phyloP scores from a whole-genome alignment of 1,140 invertebrate species.

The Rhagoletis pomonella region DNA sequence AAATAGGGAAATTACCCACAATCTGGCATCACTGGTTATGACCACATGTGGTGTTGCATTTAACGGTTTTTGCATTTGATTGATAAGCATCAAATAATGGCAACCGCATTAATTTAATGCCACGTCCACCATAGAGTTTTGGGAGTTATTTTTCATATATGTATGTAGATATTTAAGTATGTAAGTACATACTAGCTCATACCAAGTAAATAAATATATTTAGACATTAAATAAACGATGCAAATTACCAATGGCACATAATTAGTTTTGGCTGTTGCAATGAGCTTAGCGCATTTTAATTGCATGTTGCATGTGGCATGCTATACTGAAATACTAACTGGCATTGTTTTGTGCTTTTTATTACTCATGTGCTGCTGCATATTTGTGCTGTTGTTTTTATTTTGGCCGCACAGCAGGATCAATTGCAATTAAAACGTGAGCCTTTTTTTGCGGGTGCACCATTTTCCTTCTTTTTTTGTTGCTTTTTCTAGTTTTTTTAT shows the following conservation, averaged over 20 bases:
- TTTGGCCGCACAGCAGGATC: background rate
- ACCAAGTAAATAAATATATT: background rate
- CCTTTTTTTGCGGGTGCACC: background rate
- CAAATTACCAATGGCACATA: constrained; percentile 34
- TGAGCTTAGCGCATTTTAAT: constrained; percentile 28
- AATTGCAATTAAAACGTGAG: constrained; percentile 34
- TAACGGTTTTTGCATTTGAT: constrained; percentile 33
- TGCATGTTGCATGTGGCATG: constrained; percentile 42
- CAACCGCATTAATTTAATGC: constrained; percentile 20
- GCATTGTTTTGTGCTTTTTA: background rate
- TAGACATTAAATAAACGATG: background rate
- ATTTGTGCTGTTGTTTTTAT: background rate
- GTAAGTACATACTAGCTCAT: background rate
- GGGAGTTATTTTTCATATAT: background rate
- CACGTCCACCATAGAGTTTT: background rate
- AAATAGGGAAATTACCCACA: too few species aligned
- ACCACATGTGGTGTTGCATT: background rate
- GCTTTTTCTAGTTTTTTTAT: background rate
- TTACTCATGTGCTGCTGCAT: background rate
- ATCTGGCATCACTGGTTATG: too few species aligned
- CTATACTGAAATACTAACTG: constrained; percentile 17
- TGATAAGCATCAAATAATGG: constrained; percentile 41
- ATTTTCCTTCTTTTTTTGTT: background rate
- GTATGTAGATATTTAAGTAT: background rate
- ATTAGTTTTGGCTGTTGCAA: constrained; percentile 23